Base-by-base conservation (phyloP, 2,888 invertebrate species). In the Dendrolimus pini region DNA sequence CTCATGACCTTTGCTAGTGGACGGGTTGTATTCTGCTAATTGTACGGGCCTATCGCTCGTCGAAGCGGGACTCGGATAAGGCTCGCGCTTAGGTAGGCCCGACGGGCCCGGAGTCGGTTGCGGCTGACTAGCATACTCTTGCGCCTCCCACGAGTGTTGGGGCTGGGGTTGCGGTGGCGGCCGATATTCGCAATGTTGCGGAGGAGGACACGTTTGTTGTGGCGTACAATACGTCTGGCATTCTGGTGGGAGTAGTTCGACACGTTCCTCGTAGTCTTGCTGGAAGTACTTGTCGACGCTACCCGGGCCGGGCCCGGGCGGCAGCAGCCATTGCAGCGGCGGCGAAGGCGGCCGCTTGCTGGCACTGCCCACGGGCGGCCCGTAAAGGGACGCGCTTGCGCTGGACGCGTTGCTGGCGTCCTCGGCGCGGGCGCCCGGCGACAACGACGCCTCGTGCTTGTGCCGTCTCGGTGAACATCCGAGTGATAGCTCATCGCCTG, bases 1-100 rank as follows among this genome's bases (percentile, higher is more conserved):
- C 87, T 98, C 98, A 87, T 98, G 98, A 9, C 98, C 98, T 84
- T 98, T 98, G 76, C 97, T 97, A 57, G 98, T 98, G 72, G 97
- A 96, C 55, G 97, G 97, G 89, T 97, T 97, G 91, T 97, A 98
- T 79, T 97, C 97, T 58, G 98, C 98, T 64, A 98, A 92, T 74
- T 96, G 95, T 47, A 97, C 96, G 59, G 92, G 91, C 65, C 92
- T 85, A 61, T 91, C 83, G 70, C 89, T 70, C 55, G 85, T 83
- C 69, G 80, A 65, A 70, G 80, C 86, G 7, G 87, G 83, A 66
- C 87, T 85, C 55, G 86, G 86, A 73, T 89, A 90, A 9, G 83
- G 84, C 69, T 83, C 91, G 65, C 83, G 86, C 66, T 75, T 92
- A 71, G 72, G 97, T 94, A 74, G 96, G 83, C 83, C 96, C 92